A percentile compares a stretch with the other conserved stretches of the same genome.
These are phyloP conservation scores for Phocides pigmalion DNA, from an alignment of 1,140 invertebrate species.

Conservation along the genomic window DNA sequence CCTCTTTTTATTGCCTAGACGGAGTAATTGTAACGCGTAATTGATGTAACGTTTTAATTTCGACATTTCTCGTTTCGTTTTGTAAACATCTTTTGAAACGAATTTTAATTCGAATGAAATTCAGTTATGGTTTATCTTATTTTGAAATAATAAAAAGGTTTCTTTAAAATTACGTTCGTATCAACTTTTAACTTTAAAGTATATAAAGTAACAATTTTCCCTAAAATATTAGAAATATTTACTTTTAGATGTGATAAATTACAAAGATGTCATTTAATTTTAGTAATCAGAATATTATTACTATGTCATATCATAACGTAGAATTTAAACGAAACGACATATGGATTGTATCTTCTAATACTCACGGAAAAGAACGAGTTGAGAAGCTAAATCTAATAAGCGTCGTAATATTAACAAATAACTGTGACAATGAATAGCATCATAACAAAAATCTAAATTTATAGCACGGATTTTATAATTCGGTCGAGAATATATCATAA, in stretches of 20 bases:
- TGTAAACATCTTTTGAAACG: slow-evolving; percentile 10
- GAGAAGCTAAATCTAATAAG: slow-evolving; percentile 13
- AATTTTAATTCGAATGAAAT: not conserved
- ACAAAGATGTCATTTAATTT: no score
- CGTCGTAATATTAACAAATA: slow-evolving; percentile 38
- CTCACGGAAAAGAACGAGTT: slow-evolving; percentile 1
- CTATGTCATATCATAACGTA: not conserved
- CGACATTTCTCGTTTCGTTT: slow-evolving; percentile 4
- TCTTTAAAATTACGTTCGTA: no score
- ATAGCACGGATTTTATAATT: slow-evolving; percentile 66
- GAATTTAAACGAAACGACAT: not conserved
- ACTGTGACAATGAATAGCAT: slow-evolving; percentile 50
- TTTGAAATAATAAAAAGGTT: no score
- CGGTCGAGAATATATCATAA: slow-evolving; percentile 68
- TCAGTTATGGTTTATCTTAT: not conserved
- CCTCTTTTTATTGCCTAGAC: slow-evolving; percentile 6
- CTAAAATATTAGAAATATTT: no score
- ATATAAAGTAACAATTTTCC: no score
- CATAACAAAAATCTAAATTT: slow-evolving; percentile 64
- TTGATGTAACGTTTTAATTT: slow-evolving; percentile 16
- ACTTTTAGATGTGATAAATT: no score
- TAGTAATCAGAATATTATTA: no score
- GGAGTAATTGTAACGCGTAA: slow-evolving; percentile 11
- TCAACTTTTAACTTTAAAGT: no score
- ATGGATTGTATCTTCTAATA: slow-evolving; percentile 13